Evolutionary conservation across 2,113 vertebrate genomes (phyloP), one percentile per base, ranked within the genome.

Genomic region (Platycercus adscitus): DNA sequence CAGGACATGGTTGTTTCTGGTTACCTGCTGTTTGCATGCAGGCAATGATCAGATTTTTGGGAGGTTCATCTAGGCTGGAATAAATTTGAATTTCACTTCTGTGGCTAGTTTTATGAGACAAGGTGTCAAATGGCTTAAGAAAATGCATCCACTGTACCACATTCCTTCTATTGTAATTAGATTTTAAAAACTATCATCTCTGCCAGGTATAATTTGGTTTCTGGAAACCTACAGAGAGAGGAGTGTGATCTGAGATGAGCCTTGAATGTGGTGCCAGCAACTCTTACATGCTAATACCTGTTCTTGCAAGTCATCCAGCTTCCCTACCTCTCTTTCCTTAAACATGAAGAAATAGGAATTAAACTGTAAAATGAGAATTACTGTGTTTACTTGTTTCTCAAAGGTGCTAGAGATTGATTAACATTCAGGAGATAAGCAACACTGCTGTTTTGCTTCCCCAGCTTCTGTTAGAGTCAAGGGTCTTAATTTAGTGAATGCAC

Each of bases 201-300:
- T 94, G 73, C 89, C 91, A 94, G 63, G 44, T 80, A 50, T 85
- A 85, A 94, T 24, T 94, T 13, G 70, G 76, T 89, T 95, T 92
- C 84, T 93, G 84, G 78, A 95, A 94, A 61, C 5, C 2, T 56
- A 43, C 31, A 69, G 31, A 72, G 56, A 85, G 33, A 87, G 29
- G 39, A 89, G 44, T 24, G n/a, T 89, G 93, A 75, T 85, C 77
- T 77, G 63, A 81, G 52, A 72, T 41, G 41, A 89, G 56, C 31
- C 63, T 72, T 69, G 37, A 95, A 77, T 52, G n/a, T 95, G 70
- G 33, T 44, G 52, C 70, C 77, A 93, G 39, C 50, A 89, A 69
- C 16, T 26, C 56, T 82, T 68, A 46, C 91, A 80, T 58, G 87
- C 17, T 79, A 47, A 77, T 91, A 85, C 75, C 44, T 93, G 81